phyloP scores from a whole-genome alignment of 2,113 vertebrate genomes.

The Ophthalmotilapia sp. region DNA sequence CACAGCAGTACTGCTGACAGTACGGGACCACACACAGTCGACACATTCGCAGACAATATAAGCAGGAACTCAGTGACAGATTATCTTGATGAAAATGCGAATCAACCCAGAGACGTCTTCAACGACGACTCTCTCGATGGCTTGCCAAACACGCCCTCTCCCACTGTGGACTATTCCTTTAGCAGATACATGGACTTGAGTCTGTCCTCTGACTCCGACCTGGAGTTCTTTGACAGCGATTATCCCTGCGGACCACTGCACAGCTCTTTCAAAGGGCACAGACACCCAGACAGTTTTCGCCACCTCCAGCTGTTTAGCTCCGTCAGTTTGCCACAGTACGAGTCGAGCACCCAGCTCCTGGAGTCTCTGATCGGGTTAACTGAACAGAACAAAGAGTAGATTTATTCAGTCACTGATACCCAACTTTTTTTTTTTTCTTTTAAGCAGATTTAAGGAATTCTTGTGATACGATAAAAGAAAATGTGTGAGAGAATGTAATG shows the following conservation, averaged over 20 bases:
- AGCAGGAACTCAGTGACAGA: slow-evolving; percentile 64
- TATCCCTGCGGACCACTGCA: slow-evolving; percentile 83
- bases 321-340: slow-evolving; percentile 67
- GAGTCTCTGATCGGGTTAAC: slow-evolving; percentile 85
- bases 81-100: slow-evolving; percentile 85
- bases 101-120: slow-evolving; percentile 74
- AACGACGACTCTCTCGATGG: slow-evolving; percentile 56
- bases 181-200: slow-evolving; percentile 83
- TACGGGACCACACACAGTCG: slow-evolving; percentile 9
- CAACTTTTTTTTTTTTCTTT: slow-evolving; percentile 55
- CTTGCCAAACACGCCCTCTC: slow-evolving; percentile 59
- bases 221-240: slow-evolving; percentile 87
- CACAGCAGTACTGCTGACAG: slow-evolving; percentile 62
- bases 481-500: slow-evolving; percentile 24
- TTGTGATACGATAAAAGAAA: slow-evolving; percentile 6
- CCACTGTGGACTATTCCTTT: slow-evolving; percentile 63
- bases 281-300: slow-evolving; percentile 69
- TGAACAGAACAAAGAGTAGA: slow-evolving; percentile 69
- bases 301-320: slow-evolving; percentile 76
- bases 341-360: slow-evolving; percentile 78
- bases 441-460: slow-evolving; percentile 39
- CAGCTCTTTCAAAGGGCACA: slow-evolving; percentile 78
- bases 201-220: slow-evolving; percentile 83
- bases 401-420: slow-evolving; percentile 66
- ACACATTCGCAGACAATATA: slow-evolving; percentile 26